phyloP scores from a whole-genome alignment of 2,113 vertebrate species.

The Pavo muticus region DNA sequence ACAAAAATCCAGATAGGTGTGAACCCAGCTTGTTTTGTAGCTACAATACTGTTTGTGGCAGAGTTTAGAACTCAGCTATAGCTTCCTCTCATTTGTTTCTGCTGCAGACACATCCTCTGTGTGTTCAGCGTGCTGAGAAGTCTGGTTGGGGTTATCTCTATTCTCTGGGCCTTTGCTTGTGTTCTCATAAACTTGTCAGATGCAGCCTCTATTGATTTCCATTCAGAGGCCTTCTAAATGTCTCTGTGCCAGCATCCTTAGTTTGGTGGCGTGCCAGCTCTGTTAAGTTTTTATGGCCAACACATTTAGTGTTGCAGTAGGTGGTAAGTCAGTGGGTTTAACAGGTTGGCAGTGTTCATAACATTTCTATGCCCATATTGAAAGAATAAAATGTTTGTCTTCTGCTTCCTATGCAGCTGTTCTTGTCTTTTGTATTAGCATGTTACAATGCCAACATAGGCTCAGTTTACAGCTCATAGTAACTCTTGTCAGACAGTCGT shows the following conservation, averaged over 20 bases:
- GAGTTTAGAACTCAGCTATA: neutral
- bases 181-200: neutral
- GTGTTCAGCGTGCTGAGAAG: neutral
- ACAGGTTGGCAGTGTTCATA: neutral
- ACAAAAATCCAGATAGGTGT: neutral
- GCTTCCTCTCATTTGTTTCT: neutral
- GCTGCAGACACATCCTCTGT: neutral
- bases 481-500: neutral
- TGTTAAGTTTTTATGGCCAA: neutral
- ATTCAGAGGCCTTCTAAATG: neutral
- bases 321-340: neutral
- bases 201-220: neutral
- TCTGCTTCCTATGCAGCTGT: neutral
- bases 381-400: neutral
- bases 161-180: neutral
- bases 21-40: neutral
- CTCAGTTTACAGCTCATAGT: neutral
- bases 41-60: neutral
- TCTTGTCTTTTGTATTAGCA: neutral
- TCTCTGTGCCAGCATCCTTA: neutral
- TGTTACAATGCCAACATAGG: neutral
- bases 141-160: neutral
- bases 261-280: neutral
- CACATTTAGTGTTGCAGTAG: neutral
- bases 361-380: accelerated